These are phyloP conservation scores for Drosophila orena DNA, from an alignment of 1,140 invertebrate genomes.

Conservation along the genomic window DNA sequence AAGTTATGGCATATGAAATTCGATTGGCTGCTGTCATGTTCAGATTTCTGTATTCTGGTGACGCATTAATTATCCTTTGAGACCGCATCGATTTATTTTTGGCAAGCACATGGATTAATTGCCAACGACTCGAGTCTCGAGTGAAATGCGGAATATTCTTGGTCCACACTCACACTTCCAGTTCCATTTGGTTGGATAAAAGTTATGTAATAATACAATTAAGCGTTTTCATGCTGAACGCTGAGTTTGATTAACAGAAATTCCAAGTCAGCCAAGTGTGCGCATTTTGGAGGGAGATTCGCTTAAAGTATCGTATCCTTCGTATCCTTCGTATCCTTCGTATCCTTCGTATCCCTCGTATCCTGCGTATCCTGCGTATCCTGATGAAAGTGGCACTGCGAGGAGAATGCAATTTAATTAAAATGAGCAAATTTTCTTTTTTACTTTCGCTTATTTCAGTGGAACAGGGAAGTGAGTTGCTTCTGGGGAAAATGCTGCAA, in stretches of 20 bases:
- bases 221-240: conserved; percentile 70
- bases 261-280: conserved; percentile 57
- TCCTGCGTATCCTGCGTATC: too few relatives aligned
- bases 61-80: conserved; percentile 80
- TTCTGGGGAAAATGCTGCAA: conserved; percentile 29
- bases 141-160: conserved; percentile 53
- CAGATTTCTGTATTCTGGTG: conserved; percentile 40
- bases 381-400: conserved; percentile 36
- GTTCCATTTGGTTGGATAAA: conserved; percentile 20
- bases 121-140: conserved; percentile 64
- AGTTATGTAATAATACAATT: conserved; percentile 81
- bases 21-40: conserved; percentile 45
- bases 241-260: conserved; percentile 77
- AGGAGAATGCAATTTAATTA: conserved; percentile 78
- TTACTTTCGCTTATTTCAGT: conserved; percentile 34
- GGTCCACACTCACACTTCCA: neutral
- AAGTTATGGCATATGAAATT: neutral
- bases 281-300: conserved; percentile 7
- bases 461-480: conserved; percentile 1
- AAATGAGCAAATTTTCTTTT: conserved; percentile 59
- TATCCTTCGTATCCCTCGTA: too few relatives aligned
- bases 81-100: conserved; percentile 70
- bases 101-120: conserved; percentile 67
- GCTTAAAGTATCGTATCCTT: conserved; percentile 16
- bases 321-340: neutral